Conservation (phyloP, 1,140 invertebrate genomes). For the Drosophila novamexicana region DNA sequence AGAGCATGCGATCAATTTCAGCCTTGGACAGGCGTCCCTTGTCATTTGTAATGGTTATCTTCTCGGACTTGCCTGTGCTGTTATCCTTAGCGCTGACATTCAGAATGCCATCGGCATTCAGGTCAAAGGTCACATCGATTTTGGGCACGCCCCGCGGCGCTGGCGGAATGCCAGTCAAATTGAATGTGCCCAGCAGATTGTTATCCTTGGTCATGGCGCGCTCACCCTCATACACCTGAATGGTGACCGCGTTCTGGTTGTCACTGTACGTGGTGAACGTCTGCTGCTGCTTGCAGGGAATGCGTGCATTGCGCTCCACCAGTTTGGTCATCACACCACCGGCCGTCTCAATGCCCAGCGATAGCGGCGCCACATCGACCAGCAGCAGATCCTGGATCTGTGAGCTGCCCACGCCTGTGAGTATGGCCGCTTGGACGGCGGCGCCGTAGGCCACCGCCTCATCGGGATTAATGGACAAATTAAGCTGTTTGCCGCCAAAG, state of each 20-base stretch:
- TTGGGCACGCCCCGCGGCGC: slow-evolving; percentile 87
- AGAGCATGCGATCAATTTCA: slow-evolving; percentile 96
- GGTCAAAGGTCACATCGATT: slow-evolving; percentile 90
- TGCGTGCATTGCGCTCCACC: slow-evolving; percentile 89
- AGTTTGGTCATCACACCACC: slow-evolving; percentile 88
- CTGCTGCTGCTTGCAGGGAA: slow-evolving; percentile 89
- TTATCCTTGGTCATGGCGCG: slow-evolving; percentile 92
- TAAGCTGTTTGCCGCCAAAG: slow-evolving; percentile 88
- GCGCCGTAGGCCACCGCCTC: slow-evolving; percentile 91
- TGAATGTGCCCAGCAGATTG: slow-evolving; percentile 92
- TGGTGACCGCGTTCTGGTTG: slow-evolving; percentile 90
- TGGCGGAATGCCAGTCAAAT: slow-evolving; percentile 90
- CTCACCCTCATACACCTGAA: slow-evolving; percentile 90
- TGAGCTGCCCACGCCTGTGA: slow-evolving; percentile 89
- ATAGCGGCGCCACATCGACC: slow-evolving; percentile 90
- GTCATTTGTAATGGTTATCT: slow-evolving; percentile 96
- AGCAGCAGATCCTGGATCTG: slow-evolving; percentile 91
- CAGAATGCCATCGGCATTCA: slow-evolving; percentile 92
- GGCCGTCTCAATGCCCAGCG: slow-evolving; percentile 89
- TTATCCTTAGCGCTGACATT: slow-evolving; percentile 92
- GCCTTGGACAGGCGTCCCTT: slow-evolving; percentile 95
- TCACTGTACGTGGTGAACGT: slow-evolving; percentile 88
- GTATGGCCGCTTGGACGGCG: slow-evolving; percentile 91
- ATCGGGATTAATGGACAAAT: slow-evolving; percentile 92
- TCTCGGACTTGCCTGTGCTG: slow-evolving; percentile 90